Evolutionary conservation across 2,797 vertebrate genomes (phyloP).

Genomic region (Orientallactaga sibirica): DNA sequence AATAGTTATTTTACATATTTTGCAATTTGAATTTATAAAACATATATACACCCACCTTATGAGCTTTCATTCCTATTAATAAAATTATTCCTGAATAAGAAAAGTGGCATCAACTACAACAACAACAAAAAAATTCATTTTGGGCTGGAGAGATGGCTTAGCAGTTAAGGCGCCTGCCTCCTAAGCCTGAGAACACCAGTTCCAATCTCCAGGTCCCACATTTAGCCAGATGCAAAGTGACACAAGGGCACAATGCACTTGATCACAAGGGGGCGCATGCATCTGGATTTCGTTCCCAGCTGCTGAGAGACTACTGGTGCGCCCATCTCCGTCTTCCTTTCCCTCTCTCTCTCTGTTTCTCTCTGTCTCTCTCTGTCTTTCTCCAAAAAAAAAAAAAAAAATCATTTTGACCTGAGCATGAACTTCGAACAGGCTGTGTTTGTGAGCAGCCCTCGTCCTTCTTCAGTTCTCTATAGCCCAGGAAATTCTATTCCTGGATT

Average conservation of each 20-base stretch:
- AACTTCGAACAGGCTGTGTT: background rate
- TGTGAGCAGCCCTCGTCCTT: background rate
- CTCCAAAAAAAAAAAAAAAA: background rate
- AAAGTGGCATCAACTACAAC: constrained; percentile 68
- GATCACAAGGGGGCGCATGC: too few species aligned
- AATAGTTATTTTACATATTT: constrained; percentile 71
- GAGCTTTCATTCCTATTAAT: constrained; percentile 66
- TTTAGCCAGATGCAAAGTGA: too few species aligned
- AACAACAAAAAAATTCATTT: background rate
- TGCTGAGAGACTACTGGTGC: too few species aligned
- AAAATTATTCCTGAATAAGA: constrained; percentile 74
- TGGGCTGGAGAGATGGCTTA: too few species aligned
- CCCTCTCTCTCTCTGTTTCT: too few species aligned
- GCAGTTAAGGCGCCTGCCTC: too few species aligned
- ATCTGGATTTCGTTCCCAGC: too few species aligned
- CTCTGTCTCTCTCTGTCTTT: too few species aligned
- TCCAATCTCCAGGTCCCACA: too few species aligned
- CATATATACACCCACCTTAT: constrained; percentile 71
- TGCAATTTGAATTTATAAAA: constrained; percentile 78
- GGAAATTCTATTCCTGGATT: constrained; percentile 2
- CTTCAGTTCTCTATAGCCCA: background rate
- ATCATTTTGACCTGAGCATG: constrained; percentile 62
- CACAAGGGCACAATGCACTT: too few species aligned
- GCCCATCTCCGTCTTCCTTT: too few species aligned
- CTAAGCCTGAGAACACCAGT: too few species aligned